Percentiles rank a stretch among this genome's conserved stretches.
These are phyloP conservation scores for Galagoides demidoff DNA, from an alignment of 2,797 vertebrate species.

Conservation along the genomic window DNA sequence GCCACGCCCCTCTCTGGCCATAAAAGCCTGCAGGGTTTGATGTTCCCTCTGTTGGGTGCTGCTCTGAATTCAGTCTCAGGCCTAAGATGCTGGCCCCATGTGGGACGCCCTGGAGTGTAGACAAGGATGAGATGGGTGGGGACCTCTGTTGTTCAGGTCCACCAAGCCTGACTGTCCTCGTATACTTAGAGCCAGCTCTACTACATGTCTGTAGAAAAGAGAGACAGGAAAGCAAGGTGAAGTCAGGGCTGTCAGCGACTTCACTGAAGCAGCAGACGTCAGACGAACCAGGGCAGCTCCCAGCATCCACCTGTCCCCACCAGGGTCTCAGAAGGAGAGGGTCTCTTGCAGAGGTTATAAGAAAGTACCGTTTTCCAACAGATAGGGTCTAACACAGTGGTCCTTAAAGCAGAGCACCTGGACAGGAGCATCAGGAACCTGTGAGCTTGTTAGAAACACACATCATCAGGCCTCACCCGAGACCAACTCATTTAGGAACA, in stretches of 20 bases:
- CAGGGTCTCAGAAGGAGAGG: background rate
- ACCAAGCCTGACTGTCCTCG: background rate
- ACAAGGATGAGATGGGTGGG: background rate
- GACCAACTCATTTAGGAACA: background rate
- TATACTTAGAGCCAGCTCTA: background rate
- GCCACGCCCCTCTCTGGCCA: background rate
- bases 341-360: background rate
- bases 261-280: too few species aligned
- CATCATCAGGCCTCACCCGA: background rate
- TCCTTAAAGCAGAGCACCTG: background rate
- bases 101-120: background rate
- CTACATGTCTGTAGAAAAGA: background rate
- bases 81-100: background rate
- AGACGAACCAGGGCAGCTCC: too few species aligned
- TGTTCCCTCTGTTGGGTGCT: background rate
- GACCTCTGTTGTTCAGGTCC: background rate
- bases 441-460: background rate
- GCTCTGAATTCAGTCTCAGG: background rate
- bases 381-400: background rate
- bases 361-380: background rate
- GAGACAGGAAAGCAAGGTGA: background rate
- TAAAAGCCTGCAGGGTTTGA: background rate
- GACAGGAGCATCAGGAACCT: background rate
- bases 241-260: too few species aligned
- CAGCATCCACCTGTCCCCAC: too few species aligned